Evolutionary conservation across 2,797 vertebrate genomes (phyloP).

Genomic region (Onychomys leucogaster): DNA sequence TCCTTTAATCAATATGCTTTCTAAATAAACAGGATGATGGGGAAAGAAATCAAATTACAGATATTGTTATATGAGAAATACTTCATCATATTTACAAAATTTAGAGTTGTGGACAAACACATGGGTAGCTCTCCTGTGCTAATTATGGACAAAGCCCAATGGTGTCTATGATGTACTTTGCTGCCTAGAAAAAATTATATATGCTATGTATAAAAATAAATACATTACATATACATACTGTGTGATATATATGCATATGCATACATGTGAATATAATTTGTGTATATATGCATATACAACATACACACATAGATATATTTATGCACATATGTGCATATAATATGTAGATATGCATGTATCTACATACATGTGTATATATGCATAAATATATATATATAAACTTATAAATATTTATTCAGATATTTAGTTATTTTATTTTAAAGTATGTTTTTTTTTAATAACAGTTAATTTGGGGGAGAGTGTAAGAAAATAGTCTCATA

Average conservation of each 20-base stretch:
- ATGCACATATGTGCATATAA: background rate
- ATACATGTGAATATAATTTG: background rate
- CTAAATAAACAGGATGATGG: background rate
- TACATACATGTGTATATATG: background rate
- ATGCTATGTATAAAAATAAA: background rate
- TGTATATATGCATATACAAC: background rate
- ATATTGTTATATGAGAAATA: background rate
- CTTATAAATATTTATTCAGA: background rate
- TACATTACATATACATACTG: background rate
- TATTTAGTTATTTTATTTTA: background rate
- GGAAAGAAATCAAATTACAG: background rate
- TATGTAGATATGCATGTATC: background rate
- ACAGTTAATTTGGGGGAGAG: background rate
- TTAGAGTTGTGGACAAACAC: background rate
- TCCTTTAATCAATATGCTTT: background rate
- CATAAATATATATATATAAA: background rate
- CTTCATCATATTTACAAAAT: background rate
- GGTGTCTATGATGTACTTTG: background rate
- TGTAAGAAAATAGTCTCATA: constrained; percentile 1
- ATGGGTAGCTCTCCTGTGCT: background rate
- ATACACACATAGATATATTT: background rate
- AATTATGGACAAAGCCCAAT: background rate
- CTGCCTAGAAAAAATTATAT: background rate
- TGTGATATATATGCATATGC: background rate
- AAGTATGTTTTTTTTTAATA: background rate